Conservation (phyloP, 2,113 vertebrate genomes). For the Centropus bengalensis region DNA sequence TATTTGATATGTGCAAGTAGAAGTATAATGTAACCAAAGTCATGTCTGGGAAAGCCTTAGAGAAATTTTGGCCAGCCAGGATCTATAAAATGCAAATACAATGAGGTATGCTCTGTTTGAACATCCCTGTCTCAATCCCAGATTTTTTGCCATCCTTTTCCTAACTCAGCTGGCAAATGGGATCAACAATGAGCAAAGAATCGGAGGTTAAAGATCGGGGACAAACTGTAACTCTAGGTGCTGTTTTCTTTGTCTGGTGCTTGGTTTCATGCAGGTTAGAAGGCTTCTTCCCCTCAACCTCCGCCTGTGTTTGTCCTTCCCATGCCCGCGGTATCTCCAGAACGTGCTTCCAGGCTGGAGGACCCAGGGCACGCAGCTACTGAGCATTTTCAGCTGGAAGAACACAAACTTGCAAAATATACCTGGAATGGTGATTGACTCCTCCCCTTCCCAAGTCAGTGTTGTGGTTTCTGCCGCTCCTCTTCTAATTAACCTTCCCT, state of each 20-base stretch:
- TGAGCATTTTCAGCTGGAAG: not conserved
- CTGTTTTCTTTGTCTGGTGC: not conserved
- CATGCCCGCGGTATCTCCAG: not conserved
- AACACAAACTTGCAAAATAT: not conserved
- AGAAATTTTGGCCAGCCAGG: not conserved
- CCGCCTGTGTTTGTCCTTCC: not conserved
- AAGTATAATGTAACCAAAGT: not conserved
- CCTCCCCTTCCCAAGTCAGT: not conserved
- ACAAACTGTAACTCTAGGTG: not conserved
- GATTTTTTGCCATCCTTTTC: not conserved
- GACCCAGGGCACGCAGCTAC: not conserved
- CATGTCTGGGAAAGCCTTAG: not conserved
- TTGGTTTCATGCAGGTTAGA: not conserved
- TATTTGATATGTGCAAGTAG: not conserved
- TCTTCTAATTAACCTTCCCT: not conserved
- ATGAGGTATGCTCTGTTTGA: not conserved
- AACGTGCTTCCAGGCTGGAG: not conserved
- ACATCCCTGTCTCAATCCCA: not conserved
- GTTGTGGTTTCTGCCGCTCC: not conserved
- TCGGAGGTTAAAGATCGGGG: not conserved
- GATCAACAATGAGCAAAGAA: not conserved
- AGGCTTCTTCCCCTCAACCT: not conserved
- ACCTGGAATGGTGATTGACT: not conserved
- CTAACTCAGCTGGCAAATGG: not conserved
- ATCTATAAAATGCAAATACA: not conserved